phyloP scores from a whole-genome alignment of 53 echinoderm and acorn worm genomes.

The Echinarachnius parma region DNA sequence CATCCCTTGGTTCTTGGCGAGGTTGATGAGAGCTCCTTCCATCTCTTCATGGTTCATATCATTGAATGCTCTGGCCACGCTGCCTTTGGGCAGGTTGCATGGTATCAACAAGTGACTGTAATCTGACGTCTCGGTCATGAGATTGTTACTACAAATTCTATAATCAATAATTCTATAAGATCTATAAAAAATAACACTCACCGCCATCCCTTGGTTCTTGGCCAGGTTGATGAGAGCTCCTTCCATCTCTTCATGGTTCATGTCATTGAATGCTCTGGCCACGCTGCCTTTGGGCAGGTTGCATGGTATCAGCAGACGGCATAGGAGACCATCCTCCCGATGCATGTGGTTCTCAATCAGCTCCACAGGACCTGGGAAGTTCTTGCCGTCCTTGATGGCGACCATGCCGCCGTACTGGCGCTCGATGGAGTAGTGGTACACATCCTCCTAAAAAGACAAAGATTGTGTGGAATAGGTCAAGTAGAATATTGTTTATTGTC shows the following conservation, averaged over 20 bases:
- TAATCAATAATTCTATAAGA: too few relatives aligned
- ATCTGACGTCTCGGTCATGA: too few relatives aligned
- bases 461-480: too few relatives aligned
- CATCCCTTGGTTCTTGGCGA: constrained; percentile 66
- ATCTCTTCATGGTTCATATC: constrained; percentile 62
- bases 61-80: constrained; percentile 53
- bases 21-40: constrained; percentile 60
- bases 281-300: constrained; percentile 51
- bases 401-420: constrained; percentile 84
- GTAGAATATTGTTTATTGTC: too few relatives aligned
- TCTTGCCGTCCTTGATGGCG: constrained; percentile 95
- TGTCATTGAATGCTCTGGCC: constrained; percentile 75
- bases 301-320: constrained; percentile 68
- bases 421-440: constrained; percentile 97
- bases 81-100: constrained; percentile 51
- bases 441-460: too few relatives aligned
- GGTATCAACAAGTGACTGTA: too few relatives aligned
- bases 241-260: constrained; percentile 74
- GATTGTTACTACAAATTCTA: too few relatives aligned
- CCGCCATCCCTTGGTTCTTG: constrained; percentile 74
- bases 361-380: constrained; percentile 84
- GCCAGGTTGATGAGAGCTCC: constrained; percentile 68
- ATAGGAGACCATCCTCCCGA: constrained; percentile 87
- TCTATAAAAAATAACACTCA: too few relatives aligned
- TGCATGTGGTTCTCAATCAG: constrained; percentile 77